Evolutionary conservation across 2,113 vertebrate genomes (phyloP).

Genomic region (Peromyscus californicus): DNA sequence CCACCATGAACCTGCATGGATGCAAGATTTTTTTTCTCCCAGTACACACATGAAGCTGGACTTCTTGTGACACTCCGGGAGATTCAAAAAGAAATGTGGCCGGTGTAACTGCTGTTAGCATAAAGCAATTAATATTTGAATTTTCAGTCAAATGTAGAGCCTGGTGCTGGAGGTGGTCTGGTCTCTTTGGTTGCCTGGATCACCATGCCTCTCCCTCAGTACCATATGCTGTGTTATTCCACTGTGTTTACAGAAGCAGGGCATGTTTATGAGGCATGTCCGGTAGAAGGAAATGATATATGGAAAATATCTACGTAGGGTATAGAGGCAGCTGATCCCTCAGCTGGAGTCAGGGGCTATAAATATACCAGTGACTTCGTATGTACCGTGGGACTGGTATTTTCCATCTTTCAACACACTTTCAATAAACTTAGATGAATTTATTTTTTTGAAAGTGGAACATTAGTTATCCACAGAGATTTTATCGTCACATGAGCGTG

Average conservation of each 20-base stretch:
- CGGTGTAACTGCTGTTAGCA: background rate
- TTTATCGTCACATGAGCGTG: background rate
- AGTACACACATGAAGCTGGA: background rate
- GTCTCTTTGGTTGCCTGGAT: constrained; percentile 8
- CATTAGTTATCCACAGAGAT: constrained; percentile 62
- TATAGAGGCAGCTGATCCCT: constrained; percentile 57
- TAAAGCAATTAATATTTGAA: background rate
- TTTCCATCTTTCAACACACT: constrained; percentile 67
- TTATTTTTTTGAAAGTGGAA: constrained; percentile 68
- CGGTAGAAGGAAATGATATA: constrained; percentile 57
- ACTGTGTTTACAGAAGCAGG: constrained; percentile 57
- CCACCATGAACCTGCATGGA: background rate
- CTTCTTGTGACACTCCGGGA: background rate
- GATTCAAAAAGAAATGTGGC: background rate
- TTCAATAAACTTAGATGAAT: constrained; percentile 47
- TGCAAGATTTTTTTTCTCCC: background rate
- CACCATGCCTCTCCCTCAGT: constrained; percentile 33
- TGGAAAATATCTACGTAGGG: constrained; percentile 72
- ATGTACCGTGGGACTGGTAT: constrained; percentile 51
- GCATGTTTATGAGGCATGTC: constrained; percentile 65
- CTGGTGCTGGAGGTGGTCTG: background rate
- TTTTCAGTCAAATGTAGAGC: constrained; percentile 47
- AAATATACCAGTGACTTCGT: constrained; percentile 64
- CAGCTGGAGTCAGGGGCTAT: constrained; percentile 68
- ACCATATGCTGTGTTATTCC: background rate